Base-by-base conservation (phyloP, 2,888 invertebrate genomes). In the Hemithea aestivaria region DNA sequence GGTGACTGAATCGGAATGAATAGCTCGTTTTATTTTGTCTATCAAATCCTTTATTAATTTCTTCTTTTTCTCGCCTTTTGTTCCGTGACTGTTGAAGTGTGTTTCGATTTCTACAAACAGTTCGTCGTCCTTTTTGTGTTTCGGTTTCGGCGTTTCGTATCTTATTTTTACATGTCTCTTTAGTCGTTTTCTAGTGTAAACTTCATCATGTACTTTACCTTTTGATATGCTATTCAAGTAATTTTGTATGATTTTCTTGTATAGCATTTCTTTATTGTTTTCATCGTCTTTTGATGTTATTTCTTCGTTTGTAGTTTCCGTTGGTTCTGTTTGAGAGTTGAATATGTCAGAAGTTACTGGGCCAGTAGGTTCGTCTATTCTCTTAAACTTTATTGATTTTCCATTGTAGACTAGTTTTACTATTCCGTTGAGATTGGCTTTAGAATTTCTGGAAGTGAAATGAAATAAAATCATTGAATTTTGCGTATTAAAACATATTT, bases 61-160 rank as follows among this genome's bases (percentile, higher is more conserved):
- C 41, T 77, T 78, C 51, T 77, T 81, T 38, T 72, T 78, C 28
- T 79, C 76, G 0, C 76, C 79, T 56, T 74, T 75, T 30, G 69
- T 40, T 0, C 80, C 78, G 57, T 77, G 79, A 23, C 76, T 73
- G 35, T 82, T 73, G 28, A 81, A 78, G 53, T 84, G 83, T 3
- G 85, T 83, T 72, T 87, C 82, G 2, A 87, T 85, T 72, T 85
- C 84, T 1, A 87, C 75, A 22, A 66, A 82, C 1, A 85, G 40
- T 41, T 85, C 80, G 33, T 84, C 82, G 1, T 81, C 77, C 5
- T 59, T 63, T 25, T 63, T 66, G 29, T 21, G 26, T 40, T 45
- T 58, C 34, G 34, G 29, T 41, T 40, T 58, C 21, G 35, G 20
- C 7, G 46, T 51, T 20, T 66, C 49, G 22, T 71, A 68, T 25